These are phyloP conservation scores for Pachycephala philippinensis DNA, from an alignment of 2,113 vertebrate species.

Conservation along the genomic window DNA sequence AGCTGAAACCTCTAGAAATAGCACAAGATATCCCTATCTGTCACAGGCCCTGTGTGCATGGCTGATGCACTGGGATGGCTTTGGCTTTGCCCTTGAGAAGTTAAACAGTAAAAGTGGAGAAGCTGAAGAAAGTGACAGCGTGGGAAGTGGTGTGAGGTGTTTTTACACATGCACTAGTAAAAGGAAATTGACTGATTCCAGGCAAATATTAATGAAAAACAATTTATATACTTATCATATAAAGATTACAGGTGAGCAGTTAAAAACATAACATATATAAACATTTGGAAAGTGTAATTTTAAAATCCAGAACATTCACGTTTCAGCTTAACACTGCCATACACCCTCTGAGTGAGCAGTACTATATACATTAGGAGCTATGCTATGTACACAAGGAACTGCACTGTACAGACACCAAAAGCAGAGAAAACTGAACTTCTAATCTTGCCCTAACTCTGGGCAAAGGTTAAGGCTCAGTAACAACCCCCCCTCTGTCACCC, in stretches of 20 bases:
- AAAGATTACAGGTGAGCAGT: slow-evolving; percentile 42
- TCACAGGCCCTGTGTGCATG: neutral
- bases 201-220: neutral
- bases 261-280: neutral
- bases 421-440: neutral
- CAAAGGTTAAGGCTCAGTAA: slow-evolving; percentile 7
- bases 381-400: neutral
- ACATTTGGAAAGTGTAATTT: neutral
- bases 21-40: neutral
- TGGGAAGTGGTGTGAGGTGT: neutral
- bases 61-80: neutral
- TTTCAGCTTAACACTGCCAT: neutral
- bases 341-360: neutral
- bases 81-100: neutral
- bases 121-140: neutral
- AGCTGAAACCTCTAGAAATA: neutral
- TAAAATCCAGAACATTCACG: neutral
- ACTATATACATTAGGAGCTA: neutral
- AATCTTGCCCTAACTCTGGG: neutral
- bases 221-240: slow-evolving; percentile 11
- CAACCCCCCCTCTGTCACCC: neutral
- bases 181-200: neutral
- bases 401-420: neutral
- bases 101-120: neutral
- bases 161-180: neutral